Evolutionary conservation across 1,140 invertebrate species (phyloP), one percentile per base, ranked within the genome.

Genomic region (Aphelinus certus): DNA sequence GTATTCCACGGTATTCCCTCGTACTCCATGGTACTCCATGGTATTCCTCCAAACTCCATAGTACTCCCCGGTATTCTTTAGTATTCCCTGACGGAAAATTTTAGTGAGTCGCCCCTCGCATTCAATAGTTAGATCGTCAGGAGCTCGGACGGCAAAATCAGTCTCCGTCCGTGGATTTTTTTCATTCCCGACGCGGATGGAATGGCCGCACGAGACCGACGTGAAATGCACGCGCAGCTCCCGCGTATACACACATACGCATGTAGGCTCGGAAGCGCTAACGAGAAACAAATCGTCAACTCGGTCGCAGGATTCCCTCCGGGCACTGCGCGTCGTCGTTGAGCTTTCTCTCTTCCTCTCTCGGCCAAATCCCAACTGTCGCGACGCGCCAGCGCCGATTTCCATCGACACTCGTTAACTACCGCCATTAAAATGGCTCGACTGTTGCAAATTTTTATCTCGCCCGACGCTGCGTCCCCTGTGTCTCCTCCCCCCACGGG

Each of bases 241-340:
- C 7, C 6, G 7, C 48, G 26, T 26, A 26, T 26, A 26, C 26
- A 26, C 26, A 26, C 7, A 7, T 48, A 6, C 65, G 42, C 51
- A 26, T 26, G 57, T 42, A 47, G 42, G 42, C 56, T 43, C 43
- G 65, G 42, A 43, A 64, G 61, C 74, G 74, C 55, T 75, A 75
- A 75, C 73, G 73, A 75, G 73, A 75, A 75, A 75, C 73, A 75
- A 73, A 70, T 79, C 78, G 73, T 79, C 78, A 65, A 46, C 76
- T 76, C 79, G 72, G 77, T 76, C 76, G 70, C 26, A 26, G 48
- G 75, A 80, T 79, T 79, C 79, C 79, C 80, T 51, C 67, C 78
- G 76, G 26, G 26, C 26, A 26, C 26, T 26, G 81, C 51, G 62
- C 56, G 70, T 61, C 79, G 79, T 81, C 81, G 79, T 75, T 82